phyloP scores from a whole-genome alignment of 2,113 vertebrate genomes.

The Sisor rabdophorus region DNA sequence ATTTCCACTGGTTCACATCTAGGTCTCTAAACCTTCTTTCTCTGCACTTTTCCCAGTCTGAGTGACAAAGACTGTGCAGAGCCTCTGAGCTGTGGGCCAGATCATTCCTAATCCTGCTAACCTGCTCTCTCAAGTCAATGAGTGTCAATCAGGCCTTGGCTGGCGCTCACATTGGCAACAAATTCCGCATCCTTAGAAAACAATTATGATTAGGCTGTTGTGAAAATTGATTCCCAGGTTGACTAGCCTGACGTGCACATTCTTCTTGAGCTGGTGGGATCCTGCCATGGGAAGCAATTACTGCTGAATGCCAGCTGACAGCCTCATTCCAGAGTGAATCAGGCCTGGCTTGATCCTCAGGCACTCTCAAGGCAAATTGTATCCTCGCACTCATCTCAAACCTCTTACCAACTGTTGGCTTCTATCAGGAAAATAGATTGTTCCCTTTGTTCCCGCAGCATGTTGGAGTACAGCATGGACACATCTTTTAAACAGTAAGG shows the following conservation, averaged over 20 bases:
- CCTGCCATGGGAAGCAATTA: constrained; percentile 99
- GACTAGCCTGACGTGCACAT: constrained; percentile 69
- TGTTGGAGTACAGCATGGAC: constrained; percentile 76
- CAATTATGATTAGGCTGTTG: constrained; percentile 85
- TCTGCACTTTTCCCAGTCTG: constrained; percentile 33
- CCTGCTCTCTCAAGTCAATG: constrained; percentile 75
- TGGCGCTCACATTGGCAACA: constrained; percentile 79
- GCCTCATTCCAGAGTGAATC: constrained; percentile 84
- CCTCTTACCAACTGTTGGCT: constrained; percentile 86
- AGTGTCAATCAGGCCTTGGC: constrained; percentile 84
- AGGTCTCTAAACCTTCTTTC: constrained; percentile 34
- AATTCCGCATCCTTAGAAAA: constrained; percentile 80
- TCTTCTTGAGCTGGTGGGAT: constrained; percentile 82
- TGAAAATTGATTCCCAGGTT: constrained; percentile 86
- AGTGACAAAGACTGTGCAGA: constrained; percentile 46
- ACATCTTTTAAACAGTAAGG: constrained; percentile 75
- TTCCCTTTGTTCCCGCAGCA: constrained; percentile 85
- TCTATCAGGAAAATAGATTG: constrained; percentile 86
- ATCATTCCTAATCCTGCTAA: constrained; percentile 35
- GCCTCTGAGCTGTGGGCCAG: constrained; percentile 30
- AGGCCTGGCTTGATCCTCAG: constrained; percentile 84
- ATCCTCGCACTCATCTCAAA: constrained; percentile 91
- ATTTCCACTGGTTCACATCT: constrained; percentile 24
- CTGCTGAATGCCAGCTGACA: constrained; percentile 94
- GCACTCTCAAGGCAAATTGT: constrained; percentile 97